phyloP scores from a whole-genome alignment of 2,113 vertebrate species.

The Bungarus multicinctus region DNA sequence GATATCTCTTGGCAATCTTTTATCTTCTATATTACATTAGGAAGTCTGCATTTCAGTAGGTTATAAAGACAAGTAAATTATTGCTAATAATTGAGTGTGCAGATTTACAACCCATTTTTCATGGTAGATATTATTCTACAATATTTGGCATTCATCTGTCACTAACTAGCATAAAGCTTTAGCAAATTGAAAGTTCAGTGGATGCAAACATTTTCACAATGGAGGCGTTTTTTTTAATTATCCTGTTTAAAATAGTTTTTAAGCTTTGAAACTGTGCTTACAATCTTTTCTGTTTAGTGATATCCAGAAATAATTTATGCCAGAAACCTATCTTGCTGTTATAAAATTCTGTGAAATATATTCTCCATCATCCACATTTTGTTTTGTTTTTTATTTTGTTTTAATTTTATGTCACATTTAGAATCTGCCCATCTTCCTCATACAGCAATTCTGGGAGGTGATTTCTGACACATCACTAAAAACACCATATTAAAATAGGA shows the following conservation, averaged over 20 bases:
- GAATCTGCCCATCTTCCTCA: background rate
- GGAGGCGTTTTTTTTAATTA: background rate
- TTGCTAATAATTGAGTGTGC: background rate
- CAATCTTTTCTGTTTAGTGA: background rate
- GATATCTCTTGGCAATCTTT: background rate
- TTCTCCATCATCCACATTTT: background rate
- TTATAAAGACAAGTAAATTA: slow-evolving; percentile 8
- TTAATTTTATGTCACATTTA: background rate
- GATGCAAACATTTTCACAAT: background rate
- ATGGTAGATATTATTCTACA: background rate
- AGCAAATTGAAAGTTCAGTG: background rate
- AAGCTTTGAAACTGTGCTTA: background rate
- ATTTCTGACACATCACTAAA: background rate
- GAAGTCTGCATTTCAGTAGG: background rate
- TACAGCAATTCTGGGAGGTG: background rate
- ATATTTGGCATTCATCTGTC: background rate
- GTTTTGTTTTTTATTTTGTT: background rate
- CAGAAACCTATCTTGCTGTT: background rate
- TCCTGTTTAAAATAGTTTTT: background rate
- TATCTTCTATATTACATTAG: background rate
- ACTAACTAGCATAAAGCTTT: background rate
- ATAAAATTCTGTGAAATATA: background rate
- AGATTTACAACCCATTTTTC: slow-evolving; percentile 4
- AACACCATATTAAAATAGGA: background rate
- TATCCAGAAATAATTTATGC: background rate